Percentiles rank a stretch among this genome's conserved stretches.
Evolutionary conservation across 2,888 invertebrate species (phyloP).

Genomic region (Philaethria dido): DNA sequence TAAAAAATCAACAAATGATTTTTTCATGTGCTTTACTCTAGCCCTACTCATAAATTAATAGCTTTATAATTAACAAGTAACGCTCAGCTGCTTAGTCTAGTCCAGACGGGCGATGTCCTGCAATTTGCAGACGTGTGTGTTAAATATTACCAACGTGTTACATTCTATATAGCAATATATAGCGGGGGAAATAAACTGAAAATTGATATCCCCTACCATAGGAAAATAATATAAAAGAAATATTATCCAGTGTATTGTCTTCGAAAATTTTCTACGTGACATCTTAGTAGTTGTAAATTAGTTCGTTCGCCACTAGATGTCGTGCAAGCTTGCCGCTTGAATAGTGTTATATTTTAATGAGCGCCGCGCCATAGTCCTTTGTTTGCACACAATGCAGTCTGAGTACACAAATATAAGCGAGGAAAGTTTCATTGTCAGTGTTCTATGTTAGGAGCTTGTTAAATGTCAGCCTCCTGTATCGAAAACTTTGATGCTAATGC

Average conservation of each 20-base stretch:
- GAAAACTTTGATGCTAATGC: conserved; percentile 40
- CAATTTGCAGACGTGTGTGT: conserved; percentile 35
- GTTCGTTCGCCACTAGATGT: conserved; percentile 34
- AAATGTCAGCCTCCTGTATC: conserved; percentile 45
- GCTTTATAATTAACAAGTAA: conserved; percentile 23
- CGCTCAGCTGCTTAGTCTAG: conserved; percentile 29
- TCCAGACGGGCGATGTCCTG: conserved; percentile 52
- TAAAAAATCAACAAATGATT: background rate
- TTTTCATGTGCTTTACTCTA: background rate
- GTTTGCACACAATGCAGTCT: conserved; percentile 64
- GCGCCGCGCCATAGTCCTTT: conserved; percentile 54
- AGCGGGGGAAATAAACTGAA: conserved; percentile 26
- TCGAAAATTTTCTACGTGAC: conserved; percentile 21
- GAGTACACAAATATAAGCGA: conserved; percentile 50
- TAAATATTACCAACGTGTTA: conserved; percentile 28
- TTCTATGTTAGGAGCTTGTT: conserved; percentile 50
- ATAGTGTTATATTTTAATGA: conserved; percentile 54
- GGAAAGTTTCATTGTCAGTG: conserved; percentile 58
- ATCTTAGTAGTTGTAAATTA: conserved; percentile 30
- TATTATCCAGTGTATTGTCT: conserved; percentile 12
- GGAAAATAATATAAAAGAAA: conserved; percentile 1
- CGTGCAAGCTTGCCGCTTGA: conserved; percentile 28
- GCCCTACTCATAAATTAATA: background rate
- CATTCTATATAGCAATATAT: conserved; percentile 18
- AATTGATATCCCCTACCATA: conserved; percentile 31